Evolutionary conservation across 1,140 invertebrate species (phyloP).

Genomic region (Glomeris maerens): DNA sequence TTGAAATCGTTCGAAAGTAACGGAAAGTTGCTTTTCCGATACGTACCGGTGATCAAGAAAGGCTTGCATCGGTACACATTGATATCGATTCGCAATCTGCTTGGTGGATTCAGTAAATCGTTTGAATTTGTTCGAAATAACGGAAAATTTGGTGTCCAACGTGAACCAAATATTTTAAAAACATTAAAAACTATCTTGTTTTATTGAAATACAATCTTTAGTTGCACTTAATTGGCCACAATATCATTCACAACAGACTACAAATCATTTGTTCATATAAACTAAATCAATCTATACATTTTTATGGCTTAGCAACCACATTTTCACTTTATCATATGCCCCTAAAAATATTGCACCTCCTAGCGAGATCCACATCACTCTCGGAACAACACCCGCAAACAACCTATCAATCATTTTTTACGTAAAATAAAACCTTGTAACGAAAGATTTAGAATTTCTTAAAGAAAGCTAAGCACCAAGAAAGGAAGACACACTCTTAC

Average conservation of each 20-base stretch:
- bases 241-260: no score
- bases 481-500: conserved; percentile 24
- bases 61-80: no score
- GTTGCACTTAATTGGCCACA: no score
- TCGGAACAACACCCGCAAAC: conserved; percentile 71
- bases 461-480: no score
- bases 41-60: no score
- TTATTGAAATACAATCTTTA: neutral
- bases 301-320: neutral
- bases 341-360: conserved; percentile 92
- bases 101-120: no score
- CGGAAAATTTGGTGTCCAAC: neutral
- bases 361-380: conserved; percentile 70
- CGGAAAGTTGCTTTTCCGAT: no score
- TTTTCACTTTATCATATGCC: conserved; percentile 49
- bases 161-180: neutral
- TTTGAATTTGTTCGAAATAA: no score
- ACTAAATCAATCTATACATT: neutral
- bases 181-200: neutral
- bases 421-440: no score
- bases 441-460: no score
- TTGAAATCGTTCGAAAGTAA: no score
- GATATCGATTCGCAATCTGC: no score
- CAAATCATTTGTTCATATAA: neutral
- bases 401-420: conserved; percentile 46